Evolutionary conservation across 2,797 vertebrate species (phyloP).

Genomic region (Eupleurogrammus muticus): DNA sequence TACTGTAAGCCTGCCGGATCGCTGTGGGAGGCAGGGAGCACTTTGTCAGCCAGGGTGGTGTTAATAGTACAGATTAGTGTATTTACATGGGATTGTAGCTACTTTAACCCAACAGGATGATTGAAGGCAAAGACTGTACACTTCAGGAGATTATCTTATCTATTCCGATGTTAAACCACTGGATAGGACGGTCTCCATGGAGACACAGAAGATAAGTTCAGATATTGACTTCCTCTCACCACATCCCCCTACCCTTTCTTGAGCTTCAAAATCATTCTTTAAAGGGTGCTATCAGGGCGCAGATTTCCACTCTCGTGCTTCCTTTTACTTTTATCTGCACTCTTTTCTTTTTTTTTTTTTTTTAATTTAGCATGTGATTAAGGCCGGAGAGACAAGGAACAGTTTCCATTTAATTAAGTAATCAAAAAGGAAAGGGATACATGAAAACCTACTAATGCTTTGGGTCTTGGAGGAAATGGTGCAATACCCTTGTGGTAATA

Average conservation of each 20-base stretch:
- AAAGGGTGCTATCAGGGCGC: constrained; percentile 41
- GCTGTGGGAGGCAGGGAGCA: constrained; percentile 66
- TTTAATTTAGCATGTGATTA: constrained; percentile 75
- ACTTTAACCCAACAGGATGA: constrained; percentile 71
- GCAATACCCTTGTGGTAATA: constrained; percentile 47
- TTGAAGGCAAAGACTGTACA: constrained; percentile 70
- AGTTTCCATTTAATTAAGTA: constrained; percentile 78
- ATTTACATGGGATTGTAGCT: constrained; percentile 79
- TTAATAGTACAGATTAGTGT: constrained; percentile 80
- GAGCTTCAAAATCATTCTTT: constrained; percentile 52
- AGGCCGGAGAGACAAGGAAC: constrained; percentile 61
- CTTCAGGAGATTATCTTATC: constrained; percentile 74
- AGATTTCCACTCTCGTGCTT: constrained; percentile 56
- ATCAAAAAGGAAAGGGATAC: constrained; percentile 76
- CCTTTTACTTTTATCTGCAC: constrained; percentile 45
- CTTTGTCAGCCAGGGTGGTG: constrained; percentile 70
- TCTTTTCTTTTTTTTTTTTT: constrained; percentile 69
- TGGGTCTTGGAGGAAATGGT: constrained; percentile 65
- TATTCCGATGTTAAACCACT: constrained; percentile 47
- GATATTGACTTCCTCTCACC: constrained; percentile 62
- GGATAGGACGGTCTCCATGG: constrained; percentile 58
- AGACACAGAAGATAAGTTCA: constrained; percentile 59
- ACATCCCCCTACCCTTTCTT: constrained; percentile 28
- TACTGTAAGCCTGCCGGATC: constrained; percentile 70
- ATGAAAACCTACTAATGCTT: constrained; percentile 67